Evolutionary conservation across 2,113 vertebrate species (phyloP), one percentile per base, ranked within the genome.

Genomic region (Hiodon tergisus): DNA sequence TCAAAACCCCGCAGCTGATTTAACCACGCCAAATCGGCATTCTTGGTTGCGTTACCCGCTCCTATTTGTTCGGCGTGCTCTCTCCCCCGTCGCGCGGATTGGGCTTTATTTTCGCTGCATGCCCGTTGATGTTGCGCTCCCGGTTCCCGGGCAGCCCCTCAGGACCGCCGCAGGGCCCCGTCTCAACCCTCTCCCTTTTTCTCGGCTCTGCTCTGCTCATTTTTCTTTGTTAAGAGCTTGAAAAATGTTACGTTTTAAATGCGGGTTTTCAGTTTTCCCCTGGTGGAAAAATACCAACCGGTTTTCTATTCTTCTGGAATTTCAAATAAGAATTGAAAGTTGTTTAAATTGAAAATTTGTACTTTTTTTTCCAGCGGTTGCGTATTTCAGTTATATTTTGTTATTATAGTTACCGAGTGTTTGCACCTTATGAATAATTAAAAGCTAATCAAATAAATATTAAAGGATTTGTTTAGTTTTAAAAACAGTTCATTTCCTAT

Each of bases 211-310:
- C 63, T 67, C 63, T 16, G 47, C 58, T 61, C 74, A 53, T 76
- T 76, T 52, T 48, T 62, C 59, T 76, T 61, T 75, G 73, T 67
- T 57, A 55, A 46, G 13, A 67, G 63, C 59, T 58, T 75, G 65
- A 67, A 75, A 75, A 75, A 67, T 50, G 63, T 75, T 75, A 55
- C 54, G 54, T 53, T 75, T 75, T 17, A 67, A 65, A 75, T 48
- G 73, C 65, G 58, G 31, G 52, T 67, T 67, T 66, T 47, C 63
- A n/a, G 50, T 59, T 55, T 16, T 47, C 63, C 53, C 31, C 65
- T 57, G 46, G 54, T 58, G 54, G 16, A 71, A 55, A 47, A 57
- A 52, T 16, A 47, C 46, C 14, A 65, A 55, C 7, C 6, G 16
- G 66, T 54, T 14, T 14, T 59, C 55, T 75, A 68, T 46, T 4